Conservation (phyloP, 2,888 invertebrate species). For the Nomada lathburiana region DNA sequence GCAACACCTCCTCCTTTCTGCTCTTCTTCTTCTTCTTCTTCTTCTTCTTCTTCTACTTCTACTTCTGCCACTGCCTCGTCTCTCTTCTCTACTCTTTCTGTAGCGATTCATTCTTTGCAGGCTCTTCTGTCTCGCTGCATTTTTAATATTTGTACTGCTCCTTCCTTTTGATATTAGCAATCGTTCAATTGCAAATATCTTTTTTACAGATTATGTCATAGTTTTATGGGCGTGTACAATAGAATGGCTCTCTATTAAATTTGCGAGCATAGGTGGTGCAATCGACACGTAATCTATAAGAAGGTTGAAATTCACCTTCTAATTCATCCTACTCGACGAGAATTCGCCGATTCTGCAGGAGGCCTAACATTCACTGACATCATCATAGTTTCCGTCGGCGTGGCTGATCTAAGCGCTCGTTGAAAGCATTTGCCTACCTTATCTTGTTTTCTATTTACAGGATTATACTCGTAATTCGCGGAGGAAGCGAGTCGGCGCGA, state of each 20-base stretch:
- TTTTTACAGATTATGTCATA: too few relatives aligned
- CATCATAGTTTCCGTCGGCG: constrained; percentile 47
- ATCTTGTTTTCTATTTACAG: constrained; percentile 70
- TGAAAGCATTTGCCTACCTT: constrained; percentile 62
- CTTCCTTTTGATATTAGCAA: neutral
- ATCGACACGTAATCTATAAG: too few relatives aligned
- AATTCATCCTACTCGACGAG: neutral
- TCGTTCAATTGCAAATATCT: neutral
- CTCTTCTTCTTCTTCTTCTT: constrained; percentile 38
- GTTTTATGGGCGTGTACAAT: too few relatives aligned
- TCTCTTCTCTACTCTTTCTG: constrained; percentile 7
- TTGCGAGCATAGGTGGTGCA: too few relatives aligned
- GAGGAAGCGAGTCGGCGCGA: constrained; percentile 27
- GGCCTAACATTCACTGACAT: constrained; percentile 43
- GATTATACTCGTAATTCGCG: constrained; percentile 68
- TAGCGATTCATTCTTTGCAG: too few relatives aligned
- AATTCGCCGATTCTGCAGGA: neutral
- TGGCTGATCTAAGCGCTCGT: constrained; percentile 57
- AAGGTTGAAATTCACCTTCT: neutral
- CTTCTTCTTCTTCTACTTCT: constrained; percentile 31
- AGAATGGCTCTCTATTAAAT: too few relatives aligned
- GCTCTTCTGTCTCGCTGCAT: neutral
- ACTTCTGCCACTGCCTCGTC: constrained; percentile 35
- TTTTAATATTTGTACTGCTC: neutral
- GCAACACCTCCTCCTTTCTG: constrained; percentile 68